A percentile compares a stretch with the other conserved stretches of the same genome.
These are phyloP conservation scores for Phaenicophaeus curvirostris DNA, from an alignment of 2,797 vertebrate species.

Conservation along the genomic window DNA sequence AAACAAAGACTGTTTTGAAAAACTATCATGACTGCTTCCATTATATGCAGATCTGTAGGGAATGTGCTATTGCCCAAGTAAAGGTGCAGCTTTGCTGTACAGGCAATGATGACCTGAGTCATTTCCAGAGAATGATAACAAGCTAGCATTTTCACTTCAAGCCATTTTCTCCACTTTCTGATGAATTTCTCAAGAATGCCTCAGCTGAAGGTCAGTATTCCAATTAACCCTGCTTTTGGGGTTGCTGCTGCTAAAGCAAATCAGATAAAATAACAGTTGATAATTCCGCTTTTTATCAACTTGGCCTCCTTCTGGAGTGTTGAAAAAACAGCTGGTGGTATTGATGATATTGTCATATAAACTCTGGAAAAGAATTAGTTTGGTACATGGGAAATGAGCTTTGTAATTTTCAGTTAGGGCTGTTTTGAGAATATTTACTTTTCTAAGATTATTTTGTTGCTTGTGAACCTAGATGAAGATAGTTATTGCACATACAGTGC, in stretches of 20 bases:
- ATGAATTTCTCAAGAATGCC: not conserved
- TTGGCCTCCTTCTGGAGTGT: not conserved
- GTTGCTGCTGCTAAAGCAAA: not conserved
- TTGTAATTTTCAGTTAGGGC: not conserved
- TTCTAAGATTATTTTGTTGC: not conserved
- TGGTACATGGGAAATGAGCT: not conserved
- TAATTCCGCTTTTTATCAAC: not conserved
- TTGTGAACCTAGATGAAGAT: not conserved
- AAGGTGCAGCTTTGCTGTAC: not conserved
- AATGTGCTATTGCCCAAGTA: not conserved
- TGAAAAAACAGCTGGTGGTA: not conserved
- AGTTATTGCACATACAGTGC: not conserved
- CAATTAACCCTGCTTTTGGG: not conserved
- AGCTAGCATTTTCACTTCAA: not conserved
- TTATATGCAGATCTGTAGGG: slow-evolving; percentile 8
- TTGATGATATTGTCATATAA: not conserved
- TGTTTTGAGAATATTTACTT: not conserved
- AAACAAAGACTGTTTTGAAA: slow-evolving; percentile 28
- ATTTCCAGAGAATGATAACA: not conserved
- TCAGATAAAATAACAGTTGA: not conserved
- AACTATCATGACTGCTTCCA: not conserved
- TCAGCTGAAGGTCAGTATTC: not conserved
- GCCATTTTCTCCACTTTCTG: not conserved
- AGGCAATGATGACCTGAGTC: not conserved
- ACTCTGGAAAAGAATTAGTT: not conserved